A percentile compares a stretch with the other conserved stretches of the same genome.
Evolutionary conservation across 1,140 invertebrate genomes (phyloP).

Genomic region (Drosophila eugracilis): DNA sequence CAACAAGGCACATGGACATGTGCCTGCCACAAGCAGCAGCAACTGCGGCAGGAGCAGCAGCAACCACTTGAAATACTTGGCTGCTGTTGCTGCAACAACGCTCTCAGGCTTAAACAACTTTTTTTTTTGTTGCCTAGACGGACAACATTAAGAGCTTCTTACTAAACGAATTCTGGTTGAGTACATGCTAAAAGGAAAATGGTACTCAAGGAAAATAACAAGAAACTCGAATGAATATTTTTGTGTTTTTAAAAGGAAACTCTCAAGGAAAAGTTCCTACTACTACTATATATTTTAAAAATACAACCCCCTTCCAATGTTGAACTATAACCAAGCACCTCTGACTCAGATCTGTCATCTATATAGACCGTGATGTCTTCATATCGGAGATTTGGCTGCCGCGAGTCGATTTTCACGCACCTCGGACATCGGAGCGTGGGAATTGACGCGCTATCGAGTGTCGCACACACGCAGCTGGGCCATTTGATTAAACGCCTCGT

Average conservation of each 20-base stretch:
- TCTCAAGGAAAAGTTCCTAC: not conserved
- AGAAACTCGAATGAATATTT: not conserved
- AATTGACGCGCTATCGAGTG: constrained; percentile 62
- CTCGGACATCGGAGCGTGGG: constrained; percentile 60
- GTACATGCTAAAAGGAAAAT: not conserved
- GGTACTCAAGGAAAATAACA: constrained; percentile 1
- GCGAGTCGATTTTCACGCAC: constrained; percentile 36
- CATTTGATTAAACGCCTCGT: constrained; percentile 80
- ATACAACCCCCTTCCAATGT: not conserved
- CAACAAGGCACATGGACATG: constrained; percentile 76
- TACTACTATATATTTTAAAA: no score
- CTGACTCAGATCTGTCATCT: constrained; percentile 22
- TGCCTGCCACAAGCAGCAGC: constrained; percentile 58
- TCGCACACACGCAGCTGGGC: constrained; percentile 33
- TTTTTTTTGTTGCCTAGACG: constrained; percentile 26
- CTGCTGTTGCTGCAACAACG: constrained; percentile 38
- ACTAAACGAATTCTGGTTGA: constrained; percentile 28
- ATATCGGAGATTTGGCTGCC: constrained; percentile 24
- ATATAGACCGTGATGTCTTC: constrained; percentile 57
- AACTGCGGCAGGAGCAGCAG: constrained; percentile 17
- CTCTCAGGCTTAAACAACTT: constrained; percentile 35
- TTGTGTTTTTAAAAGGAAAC: not conserved
- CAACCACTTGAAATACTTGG: constrained; percentile 61
- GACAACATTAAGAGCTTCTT: constrained; percentile 49
- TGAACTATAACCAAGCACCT: not conserved